Evolutionary conservation across 2,797 vertebrate species (phyloP), one percentile per base, ranked within the genome.

Genomic region (Microchirus variegatus): DNA sequence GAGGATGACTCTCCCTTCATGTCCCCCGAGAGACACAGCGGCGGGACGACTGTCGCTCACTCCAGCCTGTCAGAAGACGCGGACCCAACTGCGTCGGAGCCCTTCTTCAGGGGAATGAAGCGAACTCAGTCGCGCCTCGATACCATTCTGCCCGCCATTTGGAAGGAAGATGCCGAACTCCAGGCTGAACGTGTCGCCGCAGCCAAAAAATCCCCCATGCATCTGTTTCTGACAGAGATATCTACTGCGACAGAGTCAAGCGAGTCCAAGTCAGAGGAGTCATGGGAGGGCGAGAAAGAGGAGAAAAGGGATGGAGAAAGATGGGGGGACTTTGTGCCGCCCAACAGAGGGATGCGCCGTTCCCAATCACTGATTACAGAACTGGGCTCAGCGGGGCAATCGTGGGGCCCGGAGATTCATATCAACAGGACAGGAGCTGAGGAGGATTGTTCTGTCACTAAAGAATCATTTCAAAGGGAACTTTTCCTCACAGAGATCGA

Each of bases 71-170:
- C 87, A 31, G 88, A 93, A 74, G 92, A 93, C 18, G 80, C 86
- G 47, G 93, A 94, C 69, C 92, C 91, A 3, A 67, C 70, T 9
- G 78, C 83, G 1, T 48, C 75, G 2, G 91, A 92, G 60, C 73
- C 91, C 37, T 93, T 94, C 64, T 91, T 85, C 71, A 86, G 93
- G 65, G 93, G 93, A 44, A 94, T 94, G 93, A 94, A 92, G 50
- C 89, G 93, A 80, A 94, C 93, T 48, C 92, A 94, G 80, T 94
- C 93, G 9, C 93, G 93, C n/a, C 93, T 94, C 0, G 91, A 92
- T 80, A 93, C 92, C 44, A 94, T 94, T 75, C 90, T 94, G 8
- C 93, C 93, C 0, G 87, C 88, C 38, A 92, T 94, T 66, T 94
- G 94, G 94, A 90, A 89, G 82, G 93, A 96, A 83, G 93, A 94